phyloP scores from a whole-genome alignment of 1,140 invertebrate genomes.

The Melipona quadrifasciata region DNA sequence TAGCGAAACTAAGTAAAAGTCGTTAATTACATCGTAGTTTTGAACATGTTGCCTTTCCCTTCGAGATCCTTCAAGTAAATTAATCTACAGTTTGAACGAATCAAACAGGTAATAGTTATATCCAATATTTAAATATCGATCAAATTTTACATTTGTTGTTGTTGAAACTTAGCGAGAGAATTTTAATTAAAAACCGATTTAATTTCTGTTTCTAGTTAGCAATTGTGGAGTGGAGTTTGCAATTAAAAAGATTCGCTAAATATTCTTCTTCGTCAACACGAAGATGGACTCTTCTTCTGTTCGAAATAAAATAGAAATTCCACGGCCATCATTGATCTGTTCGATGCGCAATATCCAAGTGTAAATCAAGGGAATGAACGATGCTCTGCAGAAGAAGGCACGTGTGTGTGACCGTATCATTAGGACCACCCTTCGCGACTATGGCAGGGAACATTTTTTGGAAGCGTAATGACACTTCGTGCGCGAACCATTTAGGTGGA shows the following conservation, averaged over 20 bases:
- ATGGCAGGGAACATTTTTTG: conserved; percentile 49
- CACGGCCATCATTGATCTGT: background rate
- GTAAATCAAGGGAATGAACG: background rate
- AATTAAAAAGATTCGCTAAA: background rate
- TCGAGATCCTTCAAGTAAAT: background rate
- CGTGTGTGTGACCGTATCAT: conserved; percentile 61
- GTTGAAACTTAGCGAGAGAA: too few species aligned
- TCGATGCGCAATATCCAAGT: background rate
- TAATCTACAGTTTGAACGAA: background rate
- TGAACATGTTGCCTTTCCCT: background rate
- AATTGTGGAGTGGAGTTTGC: too few species aligned
- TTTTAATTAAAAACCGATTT: too few species aligned
- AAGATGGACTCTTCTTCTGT: too few species aligned
- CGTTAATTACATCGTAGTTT: conserved; percentile 10
- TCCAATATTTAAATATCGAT: too few species aligned
- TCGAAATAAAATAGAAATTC: background rate
- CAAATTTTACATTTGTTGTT: too few species aligned
- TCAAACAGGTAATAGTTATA: background rate
- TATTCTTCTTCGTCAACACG: too few species aligned
- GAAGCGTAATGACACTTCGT: conserved; percentile 63
- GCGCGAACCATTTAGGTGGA: conserved; percentile 62
- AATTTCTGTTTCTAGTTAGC: too few species aligned
- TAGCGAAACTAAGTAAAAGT: conserved; percentile 43
- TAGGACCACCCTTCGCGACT: conserved; percentile 63
- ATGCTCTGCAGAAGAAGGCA: background rate